These are phyloP conservation scores for Pipistrellus kuhlii DNA, from an alignment of 2,797 vertebrate species.

Conservation along the genomic window DNA sequence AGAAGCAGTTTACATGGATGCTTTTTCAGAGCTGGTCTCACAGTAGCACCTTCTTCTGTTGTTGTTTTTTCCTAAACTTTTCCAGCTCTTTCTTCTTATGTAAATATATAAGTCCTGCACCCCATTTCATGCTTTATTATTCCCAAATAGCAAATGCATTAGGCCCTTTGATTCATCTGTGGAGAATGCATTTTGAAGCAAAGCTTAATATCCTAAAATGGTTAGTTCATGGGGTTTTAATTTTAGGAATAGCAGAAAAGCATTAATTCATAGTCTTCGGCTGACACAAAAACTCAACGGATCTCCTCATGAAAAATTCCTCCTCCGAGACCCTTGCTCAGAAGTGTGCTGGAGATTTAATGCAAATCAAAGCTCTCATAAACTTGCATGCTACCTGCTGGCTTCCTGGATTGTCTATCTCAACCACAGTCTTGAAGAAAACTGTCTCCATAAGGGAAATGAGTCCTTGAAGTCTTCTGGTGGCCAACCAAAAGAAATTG, in stretches of 20 bases:
- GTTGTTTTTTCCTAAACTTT: slow-evolving; percentile 83
- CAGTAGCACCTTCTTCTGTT: slow-evolving; percentile 67
- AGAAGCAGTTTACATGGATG: background rate
- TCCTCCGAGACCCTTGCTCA: slow-evolving; percentile 77
- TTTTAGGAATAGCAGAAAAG: slow-evolving; percentile 87
- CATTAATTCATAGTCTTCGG: slow-evolving; percentile 86
- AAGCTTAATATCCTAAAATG: slow-evolving; percentile 89
- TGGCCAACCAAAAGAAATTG: slow-evolving; percentile 45
- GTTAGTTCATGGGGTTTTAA: slow-evolving; percentile 89
- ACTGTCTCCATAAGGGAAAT: background rate
- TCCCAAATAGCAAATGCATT: slow-evolving; percentile 87
- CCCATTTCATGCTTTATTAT: slow-evolving; percentile 89
- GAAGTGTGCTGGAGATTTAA: slow-evolving; percentile 80
- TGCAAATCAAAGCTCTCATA: slow-evolving; percentile 82
- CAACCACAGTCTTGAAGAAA: slow-evolving; percentile 46
- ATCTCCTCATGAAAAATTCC: slow-evolving; percentile 81
- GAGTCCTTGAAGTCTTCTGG: slow-evolving; percentile 43
- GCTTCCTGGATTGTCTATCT: slow-evolving; percentile 66
- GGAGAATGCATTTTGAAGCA: slow-evolving; percentile 89
- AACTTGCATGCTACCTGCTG: slow-evolving; percentile 68
- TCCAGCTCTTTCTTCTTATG: slow-evolving; percentile 87
- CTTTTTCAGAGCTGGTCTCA: slow-evolving; percentile 45
- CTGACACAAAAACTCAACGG: slow-evolving; percentile 79
- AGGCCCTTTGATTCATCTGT: slow-evolving; percentile 89
- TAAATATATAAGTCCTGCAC: slow-evolving; percentile 87